Percentiles rank a stretch among this genome's conserved stretches.
These are phyloP conservation scores for Drosophila picticornis DNA, from an alignment of 2,888 invertebrate genomes.

Conservation along the genomic window DNA sequence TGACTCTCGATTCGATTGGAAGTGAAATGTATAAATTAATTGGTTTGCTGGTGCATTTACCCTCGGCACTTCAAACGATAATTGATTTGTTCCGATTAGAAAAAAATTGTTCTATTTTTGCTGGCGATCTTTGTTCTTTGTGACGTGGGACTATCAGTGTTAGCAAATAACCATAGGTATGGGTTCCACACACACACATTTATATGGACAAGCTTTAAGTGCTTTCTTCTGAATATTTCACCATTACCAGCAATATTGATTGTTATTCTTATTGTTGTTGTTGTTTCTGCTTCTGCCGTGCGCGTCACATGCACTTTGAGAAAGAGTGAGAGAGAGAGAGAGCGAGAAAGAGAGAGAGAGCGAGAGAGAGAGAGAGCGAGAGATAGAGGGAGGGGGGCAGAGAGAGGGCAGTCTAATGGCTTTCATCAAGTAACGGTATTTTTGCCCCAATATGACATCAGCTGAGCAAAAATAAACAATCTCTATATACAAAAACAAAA, in stretches of 20 bases:
- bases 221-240: constrained; percentile 51
- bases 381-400: neutral
- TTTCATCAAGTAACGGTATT: constrained; percentile 44
- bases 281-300: constrained; percentile 14
- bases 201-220: constrained; percentile 18
- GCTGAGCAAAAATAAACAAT: constrained; percentile 61
- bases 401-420: constrained; percentile 3
- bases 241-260: constrained; percentile 65
- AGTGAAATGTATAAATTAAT: constrained; percentile 29
- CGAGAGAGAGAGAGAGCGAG: constrained; percentile 16
- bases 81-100: constrained; percentile 71
- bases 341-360: constrained; percentile 1
- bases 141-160: constrained; percentile 61
- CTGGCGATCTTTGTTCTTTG: constrained; percentile 57
- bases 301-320: constrained; percentile 50
- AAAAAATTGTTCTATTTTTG: constrained; percentile 24
- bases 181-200: neutral
- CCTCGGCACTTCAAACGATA: constrained; percentile 42
- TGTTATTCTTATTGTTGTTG: constrained; percentile 37
- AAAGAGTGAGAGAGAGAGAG: neutral
- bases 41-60: constrained; percentile 58
- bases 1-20: constrained; percentile 18
- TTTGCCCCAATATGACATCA: constrained; percentile 62
- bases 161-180: neutral
- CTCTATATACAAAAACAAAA: constrained; percentile 25